Evolutionary conservation across 2,888 invertebrate species (phyloP), one percentile per base, ranked within the genome.

Genomic region (Cybosia mesomella): DNA sequence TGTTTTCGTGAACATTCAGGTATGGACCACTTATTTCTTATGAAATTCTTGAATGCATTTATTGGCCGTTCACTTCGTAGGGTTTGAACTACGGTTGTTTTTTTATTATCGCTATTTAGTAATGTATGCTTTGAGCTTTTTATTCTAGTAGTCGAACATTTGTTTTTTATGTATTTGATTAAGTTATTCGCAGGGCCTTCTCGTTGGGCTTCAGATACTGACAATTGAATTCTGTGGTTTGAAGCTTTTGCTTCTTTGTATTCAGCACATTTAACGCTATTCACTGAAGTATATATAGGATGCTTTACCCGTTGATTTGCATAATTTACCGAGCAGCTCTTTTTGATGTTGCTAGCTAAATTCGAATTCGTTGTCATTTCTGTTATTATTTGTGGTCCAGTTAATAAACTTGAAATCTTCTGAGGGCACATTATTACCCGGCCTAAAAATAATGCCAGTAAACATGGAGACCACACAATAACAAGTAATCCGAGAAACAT

Each of bases 401-500:
- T 58, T 18, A 70, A 34, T 22, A 68, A 57, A 53, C 58, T 63
- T 62, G 71, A 74, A 18, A 83, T 80, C 64, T 74, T 82, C 36
- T 83, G 72, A 61, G 86, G 85, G 74, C 84, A 84, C 18, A 83
- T 77, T 60, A 90, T 43, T 63, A 85, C 66, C 87, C 87, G 88
- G 71, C 73, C 81, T 66, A 87, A 22, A 58, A 74, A 70, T 61
- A 84, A 69, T 39, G 77, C 67, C 57, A 89, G 64, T 70, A 91
- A 77, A 74, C 87, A 90, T 18, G 90, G 90, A 58, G 82, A 83
- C 89, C 87, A 90, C 39, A 81, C 77, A n/a, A 89, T 69, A 66
- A 85, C 49, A 34, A 83, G 76, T 2, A 88, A 49, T 32, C 74
- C 77, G 59, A 86, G 69, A 65, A 87, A 73, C 22, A 84, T 34